Base-by-base conservation (phyloP, 2,113 vertebrate species). In the Xenopus tropicalis region DNA sequence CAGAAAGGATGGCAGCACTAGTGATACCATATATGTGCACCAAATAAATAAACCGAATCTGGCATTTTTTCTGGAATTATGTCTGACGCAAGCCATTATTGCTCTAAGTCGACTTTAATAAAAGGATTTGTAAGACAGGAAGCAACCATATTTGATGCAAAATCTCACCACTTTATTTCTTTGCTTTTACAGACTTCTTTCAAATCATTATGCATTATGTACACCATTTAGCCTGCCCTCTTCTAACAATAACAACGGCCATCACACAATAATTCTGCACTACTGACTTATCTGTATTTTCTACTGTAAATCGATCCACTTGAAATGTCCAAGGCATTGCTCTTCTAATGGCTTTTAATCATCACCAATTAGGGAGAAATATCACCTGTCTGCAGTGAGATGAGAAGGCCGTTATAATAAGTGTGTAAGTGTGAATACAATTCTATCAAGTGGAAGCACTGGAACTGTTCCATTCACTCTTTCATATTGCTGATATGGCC, bases 341-440 rank as follows among this genome's bases (percentile, higher is more conserved):
- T 74, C 17, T 57, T 66, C 64, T 66, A 1, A 56, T 14, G 22
- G 43, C 57, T 74, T 74, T 68, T 68, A 74, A 67, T 68, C 24
- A 16, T 59, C 56, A 68, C 61, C 65, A 68, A 68, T 68, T 68
- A 68, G 43, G 64, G 57, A 74, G 72, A 19, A 61, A 61, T 51
- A 61, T 29, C 14, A n/a, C 52, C 72, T 74, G 72, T 52, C 71
- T 67, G 54, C 42, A 17, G 54, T 29, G 65, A 61, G 65, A 68
- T 74, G 56, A 74, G 52, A 74, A 68, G 72, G 56, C 20, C 64
- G 23, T 56, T 23, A 61, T 37, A 52, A 52, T 74, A 61, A 42
- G 56, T 74, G 56, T 52, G 56, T 16, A 19, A 42, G 16, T 14
- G 71, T 48, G 21, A 57, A 57, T 57, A 14, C 42, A 66, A 66